Base-by-base conservation (phyloP, 2,797 vertebrate genomes). In the Taenioides sp. region DNA sequence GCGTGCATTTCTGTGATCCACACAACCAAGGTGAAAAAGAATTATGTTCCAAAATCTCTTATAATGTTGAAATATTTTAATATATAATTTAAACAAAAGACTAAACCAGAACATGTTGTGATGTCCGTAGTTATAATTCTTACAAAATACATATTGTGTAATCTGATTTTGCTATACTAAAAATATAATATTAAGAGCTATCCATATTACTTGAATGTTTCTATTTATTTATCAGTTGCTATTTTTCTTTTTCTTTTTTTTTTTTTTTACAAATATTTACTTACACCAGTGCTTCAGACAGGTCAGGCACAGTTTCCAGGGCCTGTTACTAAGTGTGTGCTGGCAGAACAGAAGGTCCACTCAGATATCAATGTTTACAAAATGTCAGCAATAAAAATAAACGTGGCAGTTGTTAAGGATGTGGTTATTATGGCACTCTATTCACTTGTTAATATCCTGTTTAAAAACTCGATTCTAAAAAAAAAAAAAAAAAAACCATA, bases 351-450 rank as follows among this genome's bases (percentile, higher is more conserved):
- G 14, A 16, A 25, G 62, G 4, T 9, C 43, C 61, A 63, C 22
- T 49, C 22, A 27, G 5, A 49, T 50, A 49, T 49, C 63, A 17
- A 22, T 65, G 43, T 49, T 65, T 49, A 65, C 16, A 49, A 47
- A 65, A 65, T 65, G 63, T 65, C 63, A 49, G 10, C 62, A 64
- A 65, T 27, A 65, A 65, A 65, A 65, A 65, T 50, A 65, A 65
- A 65, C 63, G 16, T 5, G 14, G 1, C 43, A 47, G 12, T 47
- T 47, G 14, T 16, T 47, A 4, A 3, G 4, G 43, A 1, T 47
- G 3, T 47, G 43, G 14, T 47, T 16, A 47, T 43, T 14, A 14
- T 43, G 10, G 12, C 2, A 43, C 12, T 43, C 40, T 14, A 4
- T 43, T 14, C 40, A 43, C 5, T 12, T 43, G 40, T 43, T 11